These are phyloP conservation scores for Heliothis subflexa DNA, from an alignment of 1,140 invertebrate species.

Conservation along the genomic window DNA sequence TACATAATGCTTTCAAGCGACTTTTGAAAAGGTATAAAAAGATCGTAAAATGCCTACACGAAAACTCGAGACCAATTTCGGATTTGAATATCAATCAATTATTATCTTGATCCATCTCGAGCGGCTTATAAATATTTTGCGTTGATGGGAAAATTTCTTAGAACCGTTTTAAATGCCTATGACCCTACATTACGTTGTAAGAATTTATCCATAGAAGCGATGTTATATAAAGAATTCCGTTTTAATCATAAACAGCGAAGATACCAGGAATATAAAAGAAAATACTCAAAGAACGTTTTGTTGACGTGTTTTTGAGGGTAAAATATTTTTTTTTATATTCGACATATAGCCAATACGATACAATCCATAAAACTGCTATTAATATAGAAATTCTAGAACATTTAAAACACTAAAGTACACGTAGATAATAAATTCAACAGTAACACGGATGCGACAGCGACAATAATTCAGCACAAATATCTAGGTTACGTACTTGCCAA, in stretches of 20 bases:
- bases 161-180: background rate
- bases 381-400: no score
- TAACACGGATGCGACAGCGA: conserved; percentile 13
- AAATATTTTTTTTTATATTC: no score
- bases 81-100: conserved; percentile 37
- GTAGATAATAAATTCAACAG: background rate
- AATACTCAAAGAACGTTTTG: background rate
- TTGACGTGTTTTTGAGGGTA: no score
- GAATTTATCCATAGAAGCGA: background rate
- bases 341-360: no score
- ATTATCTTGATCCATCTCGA: conserved; percentile 24
- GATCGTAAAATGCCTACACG: conserved; percentile 37
- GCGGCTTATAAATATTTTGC: background rate
- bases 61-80: conserved; percentile 31
- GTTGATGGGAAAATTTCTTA: background rate
- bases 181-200: conserved; percentile 2
- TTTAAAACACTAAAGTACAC: background rate
- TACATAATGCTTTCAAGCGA: conserved; percentile 28
- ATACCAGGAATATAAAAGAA: background rate
- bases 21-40: conserved; percentile 46
- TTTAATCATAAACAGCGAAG: background rate
- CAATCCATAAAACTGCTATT: no score
- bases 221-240: conserved; percentile 4
- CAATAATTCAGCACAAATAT: conserved; percentile 38
- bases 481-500: conserved; percentile 36